phyloP scores from a whole-genome alignment of 2,113 vertebrate species.

The Camelus dromedarius region DNA sequence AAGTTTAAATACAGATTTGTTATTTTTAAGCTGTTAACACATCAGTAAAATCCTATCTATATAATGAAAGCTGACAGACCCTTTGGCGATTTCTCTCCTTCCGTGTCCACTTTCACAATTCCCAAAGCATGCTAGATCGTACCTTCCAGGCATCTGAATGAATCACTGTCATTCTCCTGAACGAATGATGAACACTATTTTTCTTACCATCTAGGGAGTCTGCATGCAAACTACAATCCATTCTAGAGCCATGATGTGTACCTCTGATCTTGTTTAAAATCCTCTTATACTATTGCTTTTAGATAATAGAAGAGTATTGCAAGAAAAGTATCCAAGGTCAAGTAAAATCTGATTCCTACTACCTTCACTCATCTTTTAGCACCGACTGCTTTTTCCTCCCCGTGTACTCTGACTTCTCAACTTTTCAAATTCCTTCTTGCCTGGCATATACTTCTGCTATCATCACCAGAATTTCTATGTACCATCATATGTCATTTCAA shows the following conservation, averaged over 20 bases:
- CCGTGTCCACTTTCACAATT: too few species aligned
- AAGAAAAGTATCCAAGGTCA: neutral
- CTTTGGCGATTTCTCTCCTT: too few species aligned
- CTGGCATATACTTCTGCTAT: neutral
- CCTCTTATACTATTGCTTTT: neutral
- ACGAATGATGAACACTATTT: too few species aligned
- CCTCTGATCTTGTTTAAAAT: neutral
- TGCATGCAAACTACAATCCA: too few species aligned
- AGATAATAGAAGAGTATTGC: neutral
- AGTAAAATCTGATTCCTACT: neutral
- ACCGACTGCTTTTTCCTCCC: neutral
- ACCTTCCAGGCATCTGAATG: too few species aligned
- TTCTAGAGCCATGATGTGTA: neutral
- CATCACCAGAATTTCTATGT: neutral
- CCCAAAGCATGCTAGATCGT: too few species aligned
- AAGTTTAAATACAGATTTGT: too few species aligned
- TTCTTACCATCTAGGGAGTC: too few species aligned
- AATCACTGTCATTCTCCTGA: too few species aligned
- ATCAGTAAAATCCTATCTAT: too few species aligned
- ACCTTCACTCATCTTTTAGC: neutral
- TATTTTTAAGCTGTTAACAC: too few species aligned
- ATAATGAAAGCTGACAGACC: too few species aligned
- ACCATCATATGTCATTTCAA: neutral
- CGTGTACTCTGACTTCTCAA: neutral
- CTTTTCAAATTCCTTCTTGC: neutral